Evolutionary conservation across 2,797 vertebrate genomes (phyloP), one percentile per base, ranked within the genome.

Genomic region (Calcarius lapponicus): DNA sequence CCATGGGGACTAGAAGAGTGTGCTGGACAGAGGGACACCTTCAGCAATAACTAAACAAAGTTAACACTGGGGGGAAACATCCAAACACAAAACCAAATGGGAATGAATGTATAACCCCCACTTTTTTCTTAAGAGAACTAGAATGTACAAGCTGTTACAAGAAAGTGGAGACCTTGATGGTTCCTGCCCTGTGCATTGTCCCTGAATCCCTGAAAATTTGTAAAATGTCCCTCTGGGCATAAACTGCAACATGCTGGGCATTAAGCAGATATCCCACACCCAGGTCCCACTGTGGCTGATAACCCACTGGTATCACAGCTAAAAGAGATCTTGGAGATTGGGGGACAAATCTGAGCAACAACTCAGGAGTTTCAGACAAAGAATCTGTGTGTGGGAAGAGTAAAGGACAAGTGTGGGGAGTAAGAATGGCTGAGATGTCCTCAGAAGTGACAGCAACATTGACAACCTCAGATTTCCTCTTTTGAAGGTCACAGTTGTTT

Each of bases 341-440:
- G 28, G n/a, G 26, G 7, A 74, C 19, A 90, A 71, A 86, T 34
- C 31, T 26, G 20, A 80, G 58, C 38, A 73, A 53, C 13, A n/a
- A 18, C 45, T 40, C 61, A 13, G 34, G 21, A 70, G 53, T 13
- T 73, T 60, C 50, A 70, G 51, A 47, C 6, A 13, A 40, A 40
- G 25, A 56, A 58, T 56, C 12, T 36, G 36, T 15, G 10, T 0
- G 0, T 11, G 2, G 1, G 42, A 17, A 54, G 17, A 84, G 28
- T 31, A 42, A 66, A 4, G 0, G 54, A 67, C 19, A 43, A 82
- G 20, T 4, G 2, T 2, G 0, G 32, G 34, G 34, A 67, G 40
- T 10, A 92, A 65, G 24, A 86, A 56, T 5, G 24, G 32, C 61
- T 89, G 47, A 76, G 54, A 42, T 3, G 7, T 21, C 71, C 72